These are phyloP conservation scores for Zaprionus taronus DNA, from an alignment of 1,140 invertebrate genomes.

Conservation along the genomic window DNA sequence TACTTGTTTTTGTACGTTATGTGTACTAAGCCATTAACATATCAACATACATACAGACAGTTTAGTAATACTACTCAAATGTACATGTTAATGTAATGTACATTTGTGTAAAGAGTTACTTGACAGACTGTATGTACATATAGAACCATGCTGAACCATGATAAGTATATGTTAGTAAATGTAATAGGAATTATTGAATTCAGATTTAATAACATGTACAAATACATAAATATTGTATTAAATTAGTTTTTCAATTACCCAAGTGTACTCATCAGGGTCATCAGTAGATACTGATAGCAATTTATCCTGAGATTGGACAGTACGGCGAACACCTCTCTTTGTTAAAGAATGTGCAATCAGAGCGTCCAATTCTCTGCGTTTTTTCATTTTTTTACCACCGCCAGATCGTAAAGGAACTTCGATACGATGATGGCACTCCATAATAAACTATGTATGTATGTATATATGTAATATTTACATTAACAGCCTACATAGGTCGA, in stretches of 20 bases:
- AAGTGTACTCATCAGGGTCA: constrained; percentile 84
- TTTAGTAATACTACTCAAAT: too few species aligned
- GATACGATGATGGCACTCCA: constrained; percentile 81
- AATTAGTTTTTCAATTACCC: constrained; percentile 55
- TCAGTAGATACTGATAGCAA: constrained; percentile 85
- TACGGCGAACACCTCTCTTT: constrained; percentile 60
- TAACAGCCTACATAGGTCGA: constrained; percentile 16
- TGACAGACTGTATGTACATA: neutral
- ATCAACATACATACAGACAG: neutral
- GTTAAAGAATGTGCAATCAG: constrained; percentile 82
- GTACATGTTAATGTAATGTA: neutral
- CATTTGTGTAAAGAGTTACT: neutral
- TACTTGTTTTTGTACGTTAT: neutral
- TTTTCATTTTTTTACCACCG: constrained; percentile 85
- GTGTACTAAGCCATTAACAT: neutral
- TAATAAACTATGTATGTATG: constrained; percentile 36
- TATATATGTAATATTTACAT: constrained; percentile 11
- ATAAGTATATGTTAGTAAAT: neutral
- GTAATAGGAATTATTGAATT: neutral
- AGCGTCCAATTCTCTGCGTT: constrained; percentile 85
- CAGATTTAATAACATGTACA: neutral
- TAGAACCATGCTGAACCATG: neutral
- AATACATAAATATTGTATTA: neutral
- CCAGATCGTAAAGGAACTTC: constrained; percentile 83
- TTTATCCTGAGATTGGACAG: constrained; percentile 80